Base-by-base conservation (phyloP, 2,113 vertebrate genomes). In the Bufo gargarizans region DNA sequence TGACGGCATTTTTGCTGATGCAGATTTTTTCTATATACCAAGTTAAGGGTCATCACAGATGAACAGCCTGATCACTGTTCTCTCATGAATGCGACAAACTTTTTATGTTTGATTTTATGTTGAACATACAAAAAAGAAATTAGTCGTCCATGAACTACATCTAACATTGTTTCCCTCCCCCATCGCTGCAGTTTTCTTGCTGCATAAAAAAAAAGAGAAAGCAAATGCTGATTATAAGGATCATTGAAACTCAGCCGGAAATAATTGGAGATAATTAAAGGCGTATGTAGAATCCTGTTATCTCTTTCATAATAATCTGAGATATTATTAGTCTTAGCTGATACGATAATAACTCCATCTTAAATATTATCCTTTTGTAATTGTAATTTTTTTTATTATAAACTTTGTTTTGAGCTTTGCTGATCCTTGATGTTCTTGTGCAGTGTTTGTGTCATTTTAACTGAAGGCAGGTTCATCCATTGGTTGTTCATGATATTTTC, bases 201-300 rank as follows among this genome's bases (percentile, higher is more conserved):
- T 67, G 71, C 80, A 77, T 77, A 58, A 22, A 78, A 22, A 88
- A 33, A 71, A 71, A 71, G 13, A 8, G 19, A 76, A 45, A 10
- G 58, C 11, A n/a, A 79, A 49, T 33, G 33, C 55, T n/a, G 55
- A 84, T 78, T 63, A 78, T 78, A 84, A 63, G 78, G 67, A 88
- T 88, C 78, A 82, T 19, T 67, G 74, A 71, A 89, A 84, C 61
- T 19, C 59, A 78, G 22, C 72, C 87, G 84, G 47, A 67, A 89
- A 77, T 89, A 84, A 89, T 84, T 89, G 87, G 55, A 78, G 72
- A 84, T 89, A 84, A 89, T 89, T 84, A 83, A 56, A 84, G 22
- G 56, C 58, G 84, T 84, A 19, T 67, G 61, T 19, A 7, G n/a
- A 63, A 67, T 77, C 55, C 56, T 58, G 59, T 65, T 67, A 83